phyloP scores from a whole-genome alignment of 2,797 vertebrate genomes.

The Crypturellus tataupa region DNA sequence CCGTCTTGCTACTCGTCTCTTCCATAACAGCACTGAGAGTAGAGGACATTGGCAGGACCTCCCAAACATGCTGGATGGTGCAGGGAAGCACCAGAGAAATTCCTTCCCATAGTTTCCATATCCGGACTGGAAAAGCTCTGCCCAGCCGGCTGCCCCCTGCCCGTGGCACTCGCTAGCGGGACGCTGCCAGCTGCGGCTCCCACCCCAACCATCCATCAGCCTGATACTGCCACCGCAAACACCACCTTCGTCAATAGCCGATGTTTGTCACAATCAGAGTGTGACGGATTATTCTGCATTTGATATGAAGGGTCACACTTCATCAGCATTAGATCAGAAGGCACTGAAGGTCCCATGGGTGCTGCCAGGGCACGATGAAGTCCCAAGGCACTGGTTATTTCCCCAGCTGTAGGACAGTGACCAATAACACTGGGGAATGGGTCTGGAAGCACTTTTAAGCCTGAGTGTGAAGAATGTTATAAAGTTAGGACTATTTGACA shows the following conservation, averaged over 20 bases:
- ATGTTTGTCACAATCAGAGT: background rate
- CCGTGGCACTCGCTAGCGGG: background rate
- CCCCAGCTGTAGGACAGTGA: background rate
- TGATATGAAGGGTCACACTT: background rate
- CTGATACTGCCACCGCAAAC: conserved; percentile 5
- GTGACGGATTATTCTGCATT: conserved; percentile 27
- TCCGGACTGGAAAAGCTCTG: accelerated
- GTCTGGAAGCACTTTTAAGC: background rate
- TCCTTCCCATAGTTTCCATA: background rate
- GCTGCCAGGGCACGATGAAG: background rate
- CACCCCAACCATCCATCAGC: background rate
- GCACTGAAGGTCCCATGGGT: accelerated
- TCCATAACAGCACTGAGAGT: background rate
- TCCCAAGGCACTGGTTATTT: background rate
- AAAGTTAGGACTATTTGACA: background rate
- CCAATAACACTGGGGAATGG: background rate
- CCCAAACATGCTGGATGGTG: background rate
- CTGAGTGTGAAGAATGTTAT: background rate
- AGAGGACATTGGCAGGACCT: background rate
- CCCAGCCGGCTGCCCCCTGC: background rate
- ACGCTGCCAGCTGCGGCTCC: background rate
- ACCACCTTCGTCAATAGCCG: background rate
- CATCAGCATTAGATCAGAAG: background rate
- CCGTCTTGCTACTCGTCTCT: background rate
- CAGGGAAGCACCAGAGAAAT: background rate